Percentiles rank a stretch among this genome's conserved stretches.
Evolutionary conservation across 2,113 vertebrate genomes (phyloP).

Genomic region (Glaucomys volans): DNA sequence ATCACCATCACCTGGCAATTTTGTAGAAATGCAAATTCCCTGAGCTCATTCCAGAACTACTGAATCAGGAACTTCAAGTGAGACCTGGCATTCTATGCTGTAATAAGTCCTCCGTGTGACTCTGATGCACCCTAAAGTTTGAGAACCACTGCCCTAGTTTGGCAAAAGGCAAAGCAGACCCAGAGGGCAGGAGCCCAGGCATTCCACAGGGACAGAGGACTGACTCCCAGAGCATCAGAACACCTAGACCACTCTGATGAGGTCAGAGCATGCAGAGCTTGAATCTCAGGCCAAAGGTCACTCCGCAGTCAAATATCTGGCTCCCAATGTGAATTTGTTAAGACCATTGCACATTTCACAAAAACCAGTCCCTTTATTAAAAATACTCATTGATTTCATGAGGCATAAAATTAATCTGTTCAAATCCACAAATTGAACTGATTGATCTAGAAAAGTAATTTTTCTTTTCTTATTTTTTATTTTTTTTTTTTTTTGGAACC

Average conservation of each 20-base stretch:
- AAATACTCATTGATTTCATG: slow-evolving; percentile 9
- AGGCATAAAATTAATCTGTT: not conserved
- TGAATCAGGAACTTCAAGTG: not conserved
- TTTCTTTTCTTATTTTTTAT: too few relatives aligned
- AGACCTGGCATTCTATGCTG: not conserved
- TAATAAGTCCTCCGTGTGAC: not conserved
- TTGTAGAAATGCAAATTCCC: slow-evolving; percentile 3
- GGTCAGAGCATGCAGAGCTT: not conserved
- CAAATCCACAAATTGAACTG: slow-evolving; percentile 32
- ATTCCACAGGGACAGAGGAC: not conserved
- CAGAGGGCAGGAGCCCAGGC: not conserved
- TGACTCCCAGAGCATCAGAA: not conserved
- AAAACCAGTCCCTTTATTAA: slow-evolving; percentile 3
- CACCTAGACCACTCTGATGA: not conserved
- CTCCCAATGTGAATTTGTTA: not conserved
- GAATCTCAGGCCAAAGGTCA: not conserved
- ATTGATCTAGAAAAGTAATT: slow-evolving; percentile 12
- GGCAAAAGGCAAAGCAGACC: not conserved
- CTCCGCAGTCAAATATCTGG: not conserved
- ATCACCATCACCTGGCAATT: not conserved
- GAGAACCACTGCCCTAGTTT: not conserved
- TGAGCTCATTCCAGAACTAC: not conserved
- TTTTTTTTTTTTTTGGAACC: too few relatives aligned
- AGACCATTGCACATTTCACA: not conserved
- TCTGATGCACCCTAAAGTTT: not conserved